Conservation (phyloP, 1,140 invertebrate species). For the Trissolcus basalis region DNA sequence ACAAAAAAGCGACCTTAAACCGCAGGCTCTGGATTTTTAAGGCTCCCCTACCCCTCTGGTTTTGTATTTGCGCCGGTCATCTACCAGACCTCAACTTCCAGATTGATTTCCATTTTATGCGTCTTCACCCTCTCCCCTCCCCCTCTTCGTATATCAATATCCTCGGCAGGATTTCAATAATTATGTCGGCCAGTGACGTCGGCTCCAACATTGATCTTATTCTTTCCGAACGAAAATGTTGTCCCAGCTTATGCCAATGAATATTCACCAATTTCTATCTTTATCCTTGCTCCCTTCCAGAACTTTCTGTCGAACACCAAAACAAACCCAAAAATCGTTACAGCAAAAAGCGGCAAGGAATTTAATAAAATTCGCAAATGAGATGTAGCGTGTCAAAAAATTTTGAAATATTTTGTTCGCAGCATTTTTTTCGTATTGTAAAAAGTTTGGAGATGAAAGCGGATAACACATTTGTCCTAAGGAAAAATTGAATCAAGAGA, state of each 20-base stretch:
- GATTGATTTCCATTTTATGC: slow-evolving; percentile 29
- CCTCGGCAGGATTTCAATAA: slow-evolving; percentile 11
- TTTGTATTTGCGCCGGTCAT: slow-evolving; percentile 14
- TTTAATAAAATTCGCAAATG: too few species aligned
- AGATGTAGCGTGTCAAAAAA: too few species aligned
- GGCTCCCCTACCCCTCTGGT: slow-evolving; percentile 14
- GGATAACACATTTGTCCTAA: too few species aligned
- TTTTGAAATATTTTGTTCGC: too few species aligned
- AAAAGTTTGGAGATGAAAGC: too few species aligned
- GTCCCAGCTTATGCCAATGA: neutral
- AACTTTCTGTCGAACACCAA: too few species aligned
- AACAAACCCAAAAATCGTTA: too few species aligned
- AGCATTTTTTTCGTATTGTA: too few species aligned
- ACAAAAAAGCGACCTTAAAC: slow-evolving; percentile 32
- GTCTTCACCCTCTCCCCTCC: slow-evolving; percentile 17
- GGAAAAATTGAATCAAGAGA: too few species aligned
- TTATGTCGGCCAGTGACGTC: slow-evolving; percentile 13
- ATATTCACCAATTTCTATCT: neutral
- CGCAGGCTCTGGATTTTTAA: slow-evolving; percentile 14
- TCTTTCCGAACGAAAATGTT: neutral
- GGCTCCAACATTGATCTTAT: neutral
- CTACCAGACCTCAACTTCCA: slow-evolving; percentile 11
- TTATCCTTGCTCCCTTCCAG: too few species aligned
- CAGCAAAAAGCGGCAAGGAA: too few species aligned
- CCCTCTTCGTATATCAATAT: slow-evolving; percentile 20